Conservation (phyloP, 2,797 vertebrate genomes). For the Clarias fuscus region DNA sequence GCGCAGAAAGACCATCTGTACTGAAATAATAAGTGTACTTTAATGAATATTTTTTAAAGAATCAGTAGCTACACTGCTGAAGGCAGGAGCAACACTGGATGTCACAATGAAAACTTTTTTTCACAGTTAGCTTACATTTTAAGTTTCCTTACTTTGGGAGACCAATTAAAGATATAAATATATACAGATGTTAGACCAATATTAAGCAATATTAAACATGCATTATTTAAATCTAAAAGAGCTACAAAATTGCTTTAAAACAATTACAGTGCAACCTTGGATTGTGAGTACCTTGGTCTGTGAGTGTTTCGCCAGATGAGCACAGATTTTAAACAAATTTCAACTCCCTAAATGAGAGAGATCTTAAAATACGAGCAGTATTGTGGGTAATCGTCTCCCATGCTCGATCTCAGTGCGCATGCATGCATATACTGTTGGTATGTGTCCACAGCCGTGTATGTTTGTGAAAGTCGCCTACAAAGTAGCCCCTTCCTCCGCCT, state of each 20-base stretch:
- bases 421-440: no score
- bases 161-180: not conserved
- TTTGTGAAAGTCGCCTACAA: no score
- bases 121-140: not conserved
- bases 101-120: not conserved
- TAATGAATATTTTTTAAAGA: slow-evolving; percentile 61
- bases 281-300: no score
- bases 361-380: no score
- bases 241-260: not conserved
- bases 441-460: no score
- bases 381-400: no score
- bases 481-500: no score
- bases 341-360: no score
- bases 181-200: not conserved
- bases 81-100: slow-evolving; percentile 73
- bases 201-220: not conserved
- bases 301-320: no score
- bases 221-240: not conserved
- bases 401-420: no score
- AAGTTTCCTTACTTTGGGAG: not conserved
- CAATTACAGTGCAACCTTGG: not conserved
- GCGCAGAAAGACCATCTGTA: not conserved
- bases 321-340: no score
- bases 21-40: not conserved
- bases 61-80: slow-evolving; percentile 82